Evolutionary conservation across 2,797 vertebrate species (phyloP).

Genomic region (Pteronotus mesoamericanus): DNA sequence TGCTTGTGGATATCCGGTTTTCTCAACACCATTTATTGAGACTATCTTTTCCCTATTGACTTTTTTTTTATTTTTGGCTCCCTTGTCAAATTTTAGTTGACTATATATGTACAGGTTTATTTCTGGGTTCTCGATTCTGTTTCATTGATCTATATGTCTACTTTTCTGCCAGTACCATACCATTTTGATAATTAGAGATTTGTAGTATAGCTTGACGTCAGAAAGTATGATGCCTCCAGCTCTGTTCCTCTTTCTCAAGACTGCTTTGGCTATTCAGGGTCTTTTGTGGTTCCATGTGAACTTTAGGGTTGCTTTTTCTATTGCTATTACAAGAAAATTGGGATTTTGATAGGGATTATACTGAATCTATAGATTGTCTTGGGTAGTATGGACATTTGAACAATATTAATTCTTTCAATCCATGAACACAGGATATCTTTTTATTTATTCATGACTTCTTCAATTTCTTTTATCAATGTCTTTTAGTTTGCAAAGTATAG

Average conservation of each 20-base stretch:
- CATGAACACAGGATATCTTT: neutral
- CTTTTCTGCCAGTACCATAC: neutral
- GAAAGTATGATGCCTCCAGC: neutral
- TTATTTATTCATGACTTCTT: neutral
- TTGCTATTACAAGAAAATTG: neutral
- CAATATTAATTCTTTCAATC: neutral
- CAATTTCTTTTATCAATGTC: neutral
- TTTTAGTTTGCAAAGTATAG: neutral
- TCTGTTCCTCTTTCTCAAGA: neutral
- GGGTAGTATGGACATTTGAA: neutral
- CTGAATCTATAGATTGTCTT: neutral
- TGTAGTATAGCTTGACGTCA: neutral
- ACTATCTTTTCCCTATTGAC: neutral
- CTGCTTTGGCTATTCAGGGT: neutral
- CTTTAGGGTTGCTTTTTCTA: neutral
- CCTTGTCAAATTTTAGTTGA: neutral
- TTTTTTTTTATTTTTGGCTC: neutral
- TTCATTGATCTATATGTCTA: neutral
- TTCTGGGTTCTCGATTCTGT: neutral
- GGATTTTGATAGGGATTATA: neutral
- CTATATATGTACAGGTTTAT: neutral
- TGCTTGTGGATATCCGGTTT: no score
- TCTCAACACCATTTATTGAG: neutral
- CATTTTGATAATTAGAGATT: neutral
- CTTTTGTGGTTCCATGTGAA: neutral